Conservation (phyloP, 2,888 invertebrate species). For the Sabatieria punctata region DNA sequence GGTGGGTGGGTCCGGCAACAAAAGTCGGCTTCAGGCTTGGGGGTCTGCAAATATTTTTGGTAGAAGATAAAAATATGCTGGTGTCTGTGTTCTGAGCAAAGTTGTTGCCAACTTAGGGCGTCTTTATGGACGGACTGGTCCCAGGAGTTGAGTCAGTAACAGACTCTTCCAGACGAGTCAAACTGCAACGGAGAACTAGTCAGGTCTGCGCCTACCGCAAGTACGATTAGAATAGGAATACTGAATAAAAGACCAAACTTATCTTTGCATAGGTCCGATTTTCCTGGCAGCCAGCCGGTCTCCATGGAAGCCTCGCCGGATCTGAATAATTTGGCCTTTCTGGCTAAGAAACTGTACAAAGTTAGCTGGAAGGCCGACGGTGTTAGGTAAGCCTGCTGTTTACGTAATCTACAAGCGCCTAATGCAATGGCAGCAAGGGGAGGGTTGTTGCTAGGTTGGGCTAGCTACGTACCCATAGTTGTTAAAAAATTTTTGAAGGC, state of each 20-base stretch:
- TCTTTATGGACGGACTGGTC: background rate
- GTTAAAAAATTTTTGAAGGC: no score
- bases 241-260: no score
- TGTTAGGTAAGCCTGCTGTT: constrained; percentile 47
- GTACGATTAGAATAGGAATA: background rate
- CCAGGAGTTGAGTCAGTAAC: background rate
- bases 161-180: background rate
- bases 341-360: constrained; percentile 65
- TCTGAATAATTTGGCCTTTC: constrained; percentile 49
- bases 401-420: no score
- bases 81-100: no score
- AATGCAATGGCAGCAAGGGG: no score
- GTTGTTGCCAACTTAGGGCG: no score
- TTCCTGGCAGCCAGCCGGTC: constrained; percentile 92
- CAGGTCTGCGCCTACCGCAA: background rate
- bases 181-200: background rate
- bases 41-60: no score
- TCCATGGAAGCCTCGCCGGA: constrained; percentile 58
- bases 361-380: constrained; percentile 99
- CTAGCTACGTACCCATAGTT: no score
- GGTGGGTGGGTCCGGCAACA: no score
- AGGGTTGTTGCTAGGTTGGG: no score
- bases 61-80: no score
- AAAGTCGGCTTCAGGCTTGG: no score
- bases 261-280: constrained; percentile 44